phyloP scores from a whole-genome alignment of 2,113 vertebrate genomes.

The Xyliphius kryptos region DNA sequence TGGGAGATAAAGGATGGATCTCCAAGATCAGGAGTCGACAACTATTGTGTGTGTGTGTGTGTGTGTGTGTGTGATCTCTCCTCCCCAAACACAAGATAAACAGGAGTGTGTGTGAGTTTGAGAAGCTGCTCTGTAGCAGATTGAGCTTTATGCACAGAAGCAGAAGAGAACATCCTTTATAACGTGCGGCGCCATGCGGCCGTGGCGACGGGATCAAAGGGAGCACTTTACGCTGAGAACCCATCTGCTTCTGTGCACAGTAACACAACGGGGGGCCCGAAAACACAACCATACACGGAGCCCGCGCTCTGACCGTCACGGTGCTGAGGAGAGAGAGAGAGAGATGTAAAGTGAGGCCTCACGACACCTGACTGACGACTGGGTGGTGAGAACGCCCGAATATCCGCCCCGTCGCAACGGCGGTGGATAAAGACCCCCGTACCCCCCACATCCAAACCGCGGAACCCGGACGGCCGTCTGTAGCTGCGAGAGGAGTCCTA shows the following conservation, averaged over 20 bases:
- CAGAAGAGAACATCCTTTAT: conserved; percentile 30
- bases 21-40: no score
- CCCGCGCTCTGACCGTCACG: conserved; percentile 2
- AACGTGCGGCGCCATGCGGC: conserved; percentile 39
- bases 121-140: conserved; percentile 9
- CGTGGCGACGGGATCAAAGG: conserved; percentile 42
- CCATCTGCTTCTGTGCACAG: conserved; percentile 53
- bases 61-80: no score
- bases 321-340: conserved; percentile 32
- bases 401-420: background rate
- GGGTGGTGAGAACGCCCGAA: background rate
- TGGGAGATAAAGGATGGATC: no score
- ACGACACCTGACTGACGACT: background rate
- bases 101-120: no score
- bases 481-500: conserved; percentile 1
- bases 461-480: background rate
- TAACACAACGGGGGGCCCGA: conserved; percentile 40
- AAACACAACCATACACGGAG: conserved; percentile 27
- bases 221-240: conserved; percentile 43
- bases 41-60: no score
- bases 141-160: conserved; percentile 20
- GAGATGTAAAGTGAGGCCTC: conserved; percentile 26
- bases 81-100: no score
- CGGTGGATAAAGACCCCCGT: no score
- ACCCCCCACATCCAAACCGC: background rate